These are phyloP conservation scores for Eunapius fragilis DNA, from an alignment of 37 sponge, comb jelly and placozoan genomes.

Conservation along the genomic window DNA sequence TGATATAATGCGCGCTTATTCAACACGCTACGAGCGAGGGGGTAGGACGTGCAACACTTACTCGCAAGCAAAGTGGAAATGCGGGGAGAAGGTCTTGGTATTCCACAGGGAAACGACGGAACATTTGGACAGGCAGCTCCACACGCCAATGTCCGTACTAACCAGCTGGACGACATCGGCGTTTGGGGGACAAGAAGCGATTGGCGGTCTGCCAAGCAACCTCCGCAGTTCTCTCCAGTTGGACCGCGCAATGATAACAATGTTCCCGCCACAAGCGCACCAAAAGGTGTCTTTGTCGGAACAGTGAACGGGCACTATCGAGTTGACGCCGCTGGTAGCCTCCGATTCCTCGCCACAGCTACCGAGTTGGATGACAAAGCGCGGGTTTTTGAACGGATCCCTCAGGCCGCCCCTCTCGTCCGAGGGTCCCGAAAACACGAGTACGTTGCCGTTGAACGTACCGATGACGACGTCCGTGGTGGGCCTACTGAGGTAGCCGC, in stretches of 20 bases:
- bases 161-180: constrained; percentile 19
- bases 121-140: constrained; percentile 40
- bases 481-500: background rate
- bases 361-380: constrained; percentile 50
- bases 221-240: constrained; percentile 38
- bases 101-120: constrained; percentile 58
- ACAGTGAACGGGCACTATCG: constrained; percentile 14
- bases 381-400: constrained; percentile 17
- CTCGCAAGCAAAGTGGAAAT: constrained; percentile 45
- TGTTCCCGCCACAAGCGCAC: constrained; percentile 53
- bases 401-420: constrained; percentile 56
- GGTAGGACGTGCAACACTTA: constrained; percentile 12
- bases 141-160: constrained; percentile 58
- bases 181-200: too few relatives aligned
- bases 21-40: background rate
- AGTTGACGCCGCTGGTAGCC: constrained; percentile 1
- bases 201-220: constrained; percentile 6
- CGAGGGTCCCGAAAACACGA: constrained; percentile 32
- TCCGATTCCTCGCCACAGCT: constrained; percentile 1
- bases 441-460: constrained; percentile 48
- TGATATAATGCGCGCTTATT: too few relatives aligned
- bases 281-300: constrained; percentile 35
- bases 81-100: constrained; percentile 8
- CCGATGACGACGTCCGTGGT: constrained; percentile 55
- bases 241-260: constrained; percentile 20